Base-by-base conservation (phyloP, 2,888 invertebrate genomes). In the Barypeithes pellucidus region DNA sequence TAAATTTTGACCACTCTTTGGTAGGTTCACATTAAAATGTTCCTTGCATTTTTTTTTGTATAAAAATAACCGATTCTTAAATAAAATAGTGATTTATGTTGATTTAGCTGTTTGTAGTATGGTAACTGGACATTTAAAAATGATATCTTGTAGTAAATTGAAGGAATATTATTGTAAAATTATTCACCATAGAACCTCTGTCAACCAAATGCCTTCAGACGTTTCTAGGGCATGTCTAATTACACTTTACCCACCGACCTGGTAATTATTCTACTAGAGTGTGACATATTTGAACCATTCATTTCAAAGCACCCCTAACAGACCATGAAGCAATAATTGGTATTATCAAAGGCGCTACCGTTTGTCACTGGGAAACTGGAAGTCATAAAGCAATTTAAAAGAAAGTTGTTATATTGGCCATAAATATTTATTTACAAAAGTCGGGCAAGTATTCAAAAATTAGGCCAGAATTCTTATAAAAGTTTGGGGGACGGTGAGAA, bases 141-240 rank as follows among this genome's bases (percentile, higher is more conserved):
- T n/a, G n/a, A n/a, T n/a, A n/a, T n/a, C n/a, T n/a, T n/a, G n/a
- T n/a, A n/a, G n/a, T n/a, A n/a, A n/a, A n/a, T n/a, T n/a, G n/a
- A n/a, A 29, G 7, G 9, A 29, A 29, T 29, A 29, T 29, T 29
- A 29, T 5, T 8, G 29, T 29, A 7, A 29, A 29, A 1, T 29
- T 7, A 8, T 29, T 29, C 29, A 8, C 5, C 9, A 29, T 9
- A 2, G 29, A 29, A 4, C 29, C 29, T 50, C 22, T 50, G 22
- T 50, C 12, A 22, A 22, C 50, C 50, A 50, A 50, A 50, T 50
- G 22, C 7, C 22, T 54, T 36, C 14, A 33, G 47, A 57, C 54
- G 57, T 24, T 22, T 67, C 43, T 66, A 57, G 67, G 67, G 67
- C 67, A 67, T 59, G 33, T 68, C 67, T 41, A 68, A 68, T 45